These are phyloP conservation scores for Hipposideros larvatus DNA, from an alignment of 2,797 vertebrate species.

Conservation along the genomic window DNA sequence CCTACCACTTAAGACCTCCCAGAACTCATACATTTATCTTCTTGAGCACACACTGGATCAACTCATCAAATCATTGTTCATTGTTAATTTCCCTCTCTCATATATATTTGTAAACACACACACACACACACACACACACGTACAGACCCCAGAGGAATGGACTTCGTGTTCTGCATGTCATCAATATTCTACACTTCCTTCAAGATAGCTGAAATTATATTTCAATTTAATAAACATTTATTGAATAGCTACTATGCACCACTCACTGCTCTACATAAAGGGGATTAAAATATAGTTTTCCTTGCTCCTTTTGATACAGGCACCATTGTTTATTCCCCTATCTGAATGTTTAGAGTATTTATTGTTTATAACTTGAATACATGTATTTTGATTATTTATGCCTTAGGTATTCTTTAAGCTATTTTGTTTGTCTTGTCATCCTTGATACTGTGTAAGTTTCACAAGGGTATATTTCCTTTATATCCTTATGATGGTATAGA, in stretches of 20 bases:
- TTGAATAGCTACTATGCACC: background rate
- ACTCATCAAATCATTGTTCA: background rate
- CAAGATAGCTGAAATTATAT: background rate
- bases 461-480: background rate
- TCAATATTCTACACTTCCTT: background rate
- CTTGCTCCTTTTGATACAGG: background rate
- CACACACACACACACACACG: background rate
- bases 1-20: background rate
- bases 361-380: background rate
- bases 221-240: background rate
- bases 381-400: background rate
- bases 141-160: background rate
- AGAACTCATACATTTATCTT: background rate
- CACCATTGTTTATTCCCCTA: background rate
- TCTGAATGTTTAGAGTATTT: background rate
- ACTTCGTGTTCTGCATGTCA: background rate
- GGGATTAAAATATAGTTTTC: background rate
- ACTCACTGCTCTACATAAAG: background rate
- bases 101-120: background rate
- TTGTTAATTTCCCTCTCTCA: background rate
- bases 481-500: background rate
- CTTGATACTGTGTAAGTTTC: background rate
- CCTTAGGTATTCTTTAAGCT: background rate
- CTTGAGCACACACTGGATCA: too few species aligned
- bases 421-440: background rate